Evolutionary conservation across 2,113 vertebrate genomes (phyloP), one percentile per base, ranked within the genome.

Genomic region (Spea bombifrons): DNA sequence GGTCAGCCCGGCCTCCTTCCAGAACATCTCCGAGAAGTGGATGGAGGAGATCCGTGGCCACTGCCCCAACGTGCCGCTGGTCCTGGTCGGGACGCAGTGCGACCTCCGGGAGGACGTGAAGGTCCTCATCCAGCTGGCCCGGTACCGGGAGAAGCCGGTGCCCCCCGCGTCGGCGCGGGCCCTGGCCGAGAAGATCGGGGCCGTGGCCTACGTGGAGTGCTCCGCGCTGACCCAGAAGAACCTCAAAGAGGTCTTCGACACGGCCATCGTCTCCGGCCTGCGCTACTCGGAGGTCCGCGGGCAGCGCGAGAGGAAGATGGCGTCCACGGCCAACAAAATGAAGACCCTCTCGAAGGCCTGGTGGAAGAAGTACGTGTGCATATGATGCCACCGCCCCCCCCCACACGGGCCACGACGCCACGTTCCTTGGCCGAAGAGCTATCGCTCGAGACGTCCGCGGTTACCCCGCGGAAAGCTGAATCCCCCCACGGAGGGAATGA

Each of bases 281-380:
- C 85, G 88, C 13, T 87, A 91, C 10, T 85, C 86, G 0, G 92
- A 92, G 57, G 68, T 85, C 6, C 85, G 88, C 5, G 86, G 75
- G 0, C 86, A 90, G 59, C 81, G 88, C 71, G 92, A 93, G 81
- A 87, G 88, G 68, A 91, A 90, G 76, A 74, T 80, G 78, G 91
- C 93, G 46, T 91, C 86, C 81, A 91, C 93, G 0, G 90, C 92
- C 0, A 92, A 91, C 83, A 92, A 93, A 85, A 91, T 94, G 92
- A 93, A 90, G 87, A 92, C 88, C 84, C 91, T 94, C 30, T 94
- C 94, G 44, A 92, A 91, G 84, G 91, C 92, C 63, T 95, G 94
- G 94, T 95, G 94, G 94, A 94, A 91, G 85, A 95, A 94, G 84
- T 94, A 94, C 1, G 88, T 94, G 75, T 94, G 93, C 3, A 83